Conservation (phyloP, 2,888 invertebrate species). For the Eristalis tenax region DNA sequence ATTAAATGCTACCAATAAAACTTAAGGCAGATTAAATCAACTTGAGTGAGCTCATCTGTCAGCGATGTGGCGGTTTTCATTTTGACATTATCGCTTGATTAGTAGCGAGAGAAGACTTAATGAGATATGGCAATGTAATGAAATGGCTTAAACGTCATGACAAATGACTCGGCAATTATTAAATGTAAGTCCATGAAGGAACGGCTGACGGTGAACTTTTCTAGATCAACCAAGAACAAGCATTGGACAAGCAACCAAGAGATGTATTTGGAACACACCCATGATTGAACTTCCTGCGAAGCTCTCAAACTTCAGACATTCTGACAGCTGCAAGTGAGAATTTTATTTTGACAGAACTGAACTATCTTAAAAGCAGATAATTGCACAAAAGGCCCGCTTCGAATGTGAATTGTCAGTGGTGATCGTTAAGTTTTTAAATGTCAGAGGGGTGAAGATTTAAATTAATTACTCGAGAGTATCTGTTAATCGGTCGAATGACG, state of each 20-base stretch:
- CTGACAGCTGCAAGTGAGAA: not conserved
- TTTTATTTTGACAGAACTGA: not conserved
- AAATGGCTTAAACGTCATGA: not conserved
- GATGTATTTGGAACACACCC: not conserved
- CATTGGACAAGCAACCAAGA: too few species aligned
- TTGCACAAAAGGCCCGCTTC: not conserved
- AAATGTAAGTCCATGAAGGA: too few species aligned
- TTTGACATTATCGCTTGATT: not conserved
- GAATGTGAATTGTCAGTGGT: not conserved
- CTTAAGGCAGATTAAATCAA: not conserved
- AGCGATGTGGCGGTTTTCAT: not conserved
- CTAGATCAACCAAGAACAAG: too few species aligned
- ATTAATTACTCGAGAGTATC: not conserved
- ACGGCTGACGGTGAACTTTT: too few species aligned
- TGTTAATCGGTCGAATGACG: not conserved
- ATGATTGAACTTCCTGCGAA: not conserved
- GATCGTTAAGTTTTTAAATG: conserved; percentile 1
- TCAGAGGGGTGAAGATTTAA: not conserved
- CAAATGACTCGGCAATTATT: too few species aligned
- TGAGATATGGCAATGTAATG: too few species aligned
- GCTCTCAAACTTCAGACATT: not conserved
- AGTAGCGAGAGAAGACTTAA: not conserved
- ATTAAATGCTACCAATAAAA: conserved; percentile 24
- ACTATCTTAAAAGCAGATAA: not conserved
- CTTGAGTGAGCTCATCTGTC: not conserved